phyloP scores from a whole-genome alignment of 2,888 invertebrate genomes.

The Gerosis bhagava region DNA sequence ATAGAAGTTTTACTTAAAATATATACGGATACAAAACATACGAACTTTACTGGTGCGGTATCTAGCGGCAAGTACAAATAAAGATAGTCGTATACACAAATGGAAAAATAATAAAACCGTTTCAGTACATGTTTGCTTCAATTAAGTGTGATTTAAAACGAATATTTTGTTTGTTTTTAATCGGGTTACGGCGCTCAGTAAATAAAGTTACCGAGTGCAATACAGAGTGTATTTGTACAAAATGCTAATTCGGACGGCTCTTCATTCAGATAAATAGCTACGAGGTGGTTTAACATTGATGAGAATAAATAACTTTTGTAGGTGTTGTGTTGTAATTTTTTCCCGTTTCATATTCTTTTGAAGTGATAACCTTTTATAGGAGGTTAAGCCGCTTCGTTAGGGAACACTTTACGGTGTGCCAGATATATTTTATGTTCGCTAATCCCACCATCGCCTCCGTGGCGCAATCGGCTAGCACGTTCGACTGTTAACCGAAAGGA shows the following conservation, averaged over 20 bases:
- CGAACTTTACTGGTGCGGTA: too few species aligned
- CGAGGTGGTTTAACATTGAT: constrained; percentile 3
- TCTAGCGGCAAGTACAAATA: constrained; percentile 7
- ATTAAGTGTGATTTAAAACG: constrained; percentile 26
- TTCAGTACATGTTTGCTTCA: constrained; percentile 24
- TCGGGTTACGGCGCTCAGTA: constrained; percentile 20
- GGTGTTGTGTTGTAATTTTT: too few species aligned
- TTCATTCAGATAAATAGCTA: constrained; percentile 5
- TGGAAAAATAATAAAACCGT: constrained; percentile 23
- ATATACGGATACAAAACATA: background rate
- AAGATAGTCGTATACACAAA: constrained; percentile 15
- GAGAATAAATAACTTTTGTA: too few species aligned
- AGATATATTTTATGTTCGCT: too few species aligned
- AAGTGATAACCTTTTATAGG: too few species aligned
- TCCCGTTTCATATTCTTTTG: too few species aligned
- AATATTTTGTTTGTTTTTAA: constrained; percentile 24
- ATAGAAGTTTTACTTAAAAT: too few species aligned
- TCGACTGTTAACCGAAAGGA: too few species aligned
- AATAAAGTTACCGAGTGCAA: constrained; percentile 22
- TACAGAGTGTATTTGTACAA: constrained; percentile 19
- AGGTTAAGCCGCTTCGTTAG: too few species aligned
- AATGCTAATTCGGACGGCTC: constrained; percentile 22
- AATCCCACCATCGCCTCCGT: too few species aligned
- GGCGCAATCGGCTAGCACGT: too few species aligned
- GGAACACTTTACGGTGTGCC: too few species aligned